A percentile compares a stretch with the other conserved stretches of the same genome.
Evolutionary conservation across 2,113 vertebrate genomes (phyloP).

Genomic region (Lepisosteus oculatus): DNA sequence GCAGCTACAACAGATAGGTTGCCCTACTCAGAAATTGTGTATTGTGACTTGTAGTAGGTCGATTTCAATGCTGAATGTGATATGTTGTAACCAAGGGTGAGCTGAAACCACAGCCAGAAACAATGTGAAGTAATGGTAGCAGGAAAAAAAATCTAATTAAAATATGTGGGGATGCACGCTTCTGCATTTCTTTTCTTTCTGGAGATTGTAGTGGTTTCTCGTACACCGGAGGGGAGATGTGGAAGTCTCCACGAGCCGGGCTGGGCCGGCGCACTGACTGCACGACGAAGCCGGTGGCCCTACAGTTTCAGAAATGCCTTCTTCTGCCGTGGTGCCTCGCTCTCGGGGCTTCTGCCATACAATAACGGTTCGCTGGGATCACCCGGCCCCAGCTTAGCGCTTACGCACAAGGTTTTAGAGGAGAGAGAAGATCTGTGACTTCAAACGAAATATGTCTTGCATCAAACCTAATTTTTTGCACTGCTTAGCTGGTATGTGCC

Average conservation of each 20-base stretch:
- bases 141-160: conserved; percentile 5
- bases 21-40: conserved; percentile 72
- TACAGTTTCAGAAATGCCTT: neutral
- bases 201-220: conserved; percentile 1
- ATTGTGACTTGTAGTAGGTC: conserved; percentile 68
- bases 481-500: no score
- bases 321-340: neutral
- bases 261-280: no score
- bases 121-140: conserved; percentile 19
- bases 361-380: neutral
- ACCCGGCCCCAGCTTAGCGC: neutral
- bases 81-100: conserved; percentile 63
- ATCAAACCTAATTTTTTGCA: no score
- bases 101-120: conserved; percentile 28
- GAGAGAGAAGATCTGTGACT: neutral
- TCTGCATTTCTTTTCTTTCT: conserved; percentile 3
- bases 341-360: neutral
- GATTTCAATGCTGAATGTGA: conserved; percentile 67
- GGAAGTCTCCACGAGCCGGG: no score
- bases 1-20: conserved; percentile 58
- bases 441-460: neutral
- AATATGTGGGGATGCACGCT: neutral
- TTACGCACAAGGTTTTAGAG: conserved; percentile 2
- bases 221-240: neutral
- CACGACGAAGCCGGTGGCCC: no score